A percentile compares a stretch with the other conserved stretches of the same genome.
Conservation (phyloP, 2,888 invertebrate species). For the Seira sanloemensis region DNA sequence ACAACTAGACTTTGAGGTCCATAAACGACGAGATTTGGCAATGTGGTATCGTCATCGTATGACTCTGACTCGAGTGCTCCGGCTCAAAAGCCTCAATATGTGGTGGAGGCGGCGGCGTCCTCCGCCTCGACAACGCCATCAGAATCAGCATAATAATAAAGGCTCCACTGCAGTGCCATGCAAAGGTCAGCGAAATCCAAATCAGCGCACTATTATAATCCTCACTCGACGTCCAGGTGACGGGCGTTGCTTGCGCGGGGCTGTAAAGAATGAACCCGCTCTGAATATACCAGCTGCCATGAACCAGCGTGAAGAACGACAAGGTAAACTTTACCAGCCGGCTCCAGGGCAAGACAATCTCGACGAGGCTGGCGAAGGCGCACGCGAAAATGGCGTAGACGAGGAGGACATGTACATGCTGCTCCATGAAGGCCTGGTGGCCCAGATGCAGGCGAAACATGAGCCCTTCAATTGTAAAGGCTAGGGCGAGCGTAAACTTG, state of each 20-base stretch:
- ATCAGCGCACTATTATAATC: conserved; percentile 71
- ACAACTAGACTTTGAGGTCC: conserved; percentile 53
- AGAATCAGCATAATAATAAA: conserved; percentile 69
- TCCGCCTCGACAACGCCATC: conserved; percentile 53
- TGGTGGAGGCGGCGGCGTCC: conserved; percentile 48
- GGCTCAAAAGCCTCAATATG: conserved; percentile 52
- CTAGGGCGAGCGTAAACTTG: conserved; percentile 75
- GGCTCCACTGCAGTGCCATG: conserved; percentile 71
- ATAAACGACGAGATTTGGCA: conserved; percentile 58
- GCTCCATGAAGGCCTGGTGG: conserved; percentile 70
- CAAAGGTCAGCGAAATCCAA: conserved; percentile 72
- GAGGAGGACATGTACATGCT: conserved; percentile 68
- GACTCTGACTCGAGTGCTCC: conserved; percentile 48
- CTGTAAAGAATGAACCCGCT: conserved; percentile 72
- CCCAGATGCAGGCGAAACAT: conserved; percentile 71
- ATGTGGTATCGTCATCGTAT: conserved; percentile 57
- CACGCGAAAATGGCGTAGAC: conserved; percentile 70
- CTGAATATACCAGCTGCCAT: conserved; percentile 74
- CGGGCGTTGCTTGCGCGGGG: conserved; percentile 53
- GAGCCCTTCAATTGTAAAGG: conserved; percentile 76
- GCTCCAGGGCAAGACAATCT: conserved; percentile 70
- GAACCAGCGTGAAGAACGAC: conserved; percentile 71
- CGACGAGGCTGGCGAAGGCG: conserved; percentile 68
- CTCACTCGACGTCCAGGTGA: conserved; percentile 67
- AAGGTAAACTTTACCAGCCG: conserved; percentile 69